A percentile compares a stretch with the other conserved stretches of the same genome.
phyloP scores from a whole-genome alignment of 2,888 invertebrate species.

The Protophormia terraenovae region DNA sequence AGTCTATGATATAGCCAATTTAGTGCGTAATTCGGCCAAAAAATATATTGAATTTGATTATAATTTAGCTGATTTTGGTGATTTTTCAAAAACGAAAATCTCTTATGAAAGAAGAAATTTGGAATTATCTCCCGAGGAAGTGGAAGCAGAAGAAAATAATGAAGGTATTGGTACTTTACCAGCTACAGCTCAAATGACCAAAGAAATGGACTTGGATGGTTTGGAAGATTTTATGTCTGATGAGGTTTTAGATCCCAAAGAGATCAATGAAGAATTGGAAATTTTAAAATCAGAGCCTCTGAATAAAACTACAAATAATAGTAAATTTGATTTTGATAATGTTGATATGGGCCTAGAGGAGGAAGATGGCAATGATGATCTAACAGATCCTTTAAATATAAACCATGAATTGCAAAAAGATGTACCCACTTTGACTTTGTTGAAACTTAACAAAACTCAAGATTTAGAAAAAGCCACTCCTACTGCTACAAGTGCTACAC shows the following conservation, averaged over 20 bases:
- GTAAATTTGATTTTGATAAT: not conserved
- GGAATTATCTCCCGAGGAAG: slow-evolving; percentile 69
- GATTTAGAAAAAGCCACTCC: not conserved
- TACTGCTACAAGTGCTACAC: not conserved
- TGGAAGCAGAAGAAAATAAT: slow-evolving; percentile 63
- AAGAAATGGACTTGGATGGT: slow-evolving; percentile 44
- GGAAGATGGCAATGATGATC: not conserved
- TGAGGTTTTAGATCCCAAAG: slow-evolving; percentile 75
- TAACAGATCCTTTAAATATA: slow-evolving; percentile 47
- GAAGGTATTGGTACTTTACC: slow-evolving; percentile 71
- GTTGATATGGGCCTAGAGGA: not conserved
- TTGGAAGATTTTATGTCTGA: slow-evolving; percentile 77
- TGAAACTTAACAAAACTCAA: slow-evolving; percentile 27
- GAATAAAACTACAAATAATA: not conserved
- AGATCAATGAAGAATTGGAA: slow-evolving; percentile 76
- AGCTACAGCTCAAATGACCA: not conserved
- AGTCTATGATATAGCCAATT: slow-evolving; percentile 85
- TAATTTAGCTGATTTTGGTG: slow-evolving; percentile 69
- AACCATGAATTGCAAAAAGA: slow-evolving; percentile 56
- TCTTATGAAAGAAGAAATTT: slow-evolving; percentile 70
- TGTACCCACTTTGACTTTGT: slow-evolving; percentile 51
- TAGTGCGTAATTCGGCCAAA: slow-evolving; percentile 83
- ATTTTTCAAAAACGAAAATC: slow-evolving; percentile 60
- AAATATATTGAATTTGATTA: slow-evolving; percentile 73
- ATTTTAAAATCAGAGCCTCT: too few relatives aligned